Percentiles rank a stretch among this genome's conserved stretches.
phyloP scores from a whole-genome alignment of 1,140 invertebrate genomes.

The Daktulosphaira vitifoliae region DNA sequence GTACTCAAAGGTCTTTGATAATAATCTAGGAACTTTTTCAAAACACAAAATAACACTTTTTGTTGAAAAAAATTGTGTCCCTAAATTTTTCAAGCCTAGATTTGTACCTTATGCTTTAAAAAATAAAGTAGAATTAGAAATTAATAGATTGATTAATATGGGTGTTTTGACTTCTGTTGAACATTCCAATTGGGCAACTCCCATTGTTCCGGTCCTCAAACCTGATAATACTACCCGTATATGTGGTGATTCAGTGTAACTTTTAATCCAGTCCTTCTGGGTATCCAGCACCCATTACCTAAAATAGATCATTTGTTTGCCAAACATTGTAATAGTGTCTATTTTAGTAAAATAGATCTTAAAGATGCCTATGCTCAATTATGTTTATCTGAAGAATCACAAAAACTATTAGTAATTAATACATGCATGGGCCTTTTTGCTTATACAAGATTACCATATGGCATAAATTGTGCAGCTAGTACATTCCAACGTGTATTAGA shows the following conservation, averaged over 20 bases:
- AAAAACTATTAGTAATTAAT: background rate
- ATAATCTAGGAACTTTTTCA: background rate
- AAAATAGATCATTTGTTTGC: conserved; percentile 37
- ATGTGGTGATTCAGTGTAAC: conserved; percentile 42
- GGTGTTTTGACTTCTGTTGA: too few relatives aligned
- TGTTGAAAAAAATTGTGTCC: conserved; percentile 39
- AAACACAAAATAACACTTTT: conserved; percentile 16
- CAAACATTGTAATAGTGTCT: background rate
- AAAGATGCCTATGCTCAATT: conserved; percentile 40
- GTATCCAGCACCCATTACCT: conserved; percentile 37
- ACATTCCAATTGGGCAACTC: too few relatives aligned
- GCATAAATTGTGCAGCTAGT: conserved; percentile 26
- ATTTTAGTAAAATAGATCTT: background rate
- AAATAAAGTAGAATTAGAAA: too few relatives aligned
- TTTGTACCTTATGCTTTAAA: too few relatives aligned
- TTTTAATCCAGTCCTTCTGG: conserved; percentile 36
- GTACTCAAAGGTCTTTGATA: conserved; percentile 3
- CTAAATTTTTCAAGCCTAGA: conserved; percentile 42
- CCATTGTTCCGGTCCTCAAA: conserved; percentile 44
- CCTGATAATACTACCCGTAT: conserved; percentile 42
- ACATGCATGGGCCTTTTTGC: conserved; percentile 1
- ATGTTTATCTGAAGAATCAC: background rate
- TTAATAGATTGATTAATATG: too few relatives aligned
- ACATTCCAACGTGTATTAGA: conserved; percentile 33
- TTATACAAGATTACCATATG: conserved; percentile 25